Percentiles rank a stretch among this genome's conserved stretches.
These are phyloP conservation scores for Dallia pectoralis DNA, from an alignment of 2,797 vertebrate genomes.

Conservation along the genomic window DNA sequence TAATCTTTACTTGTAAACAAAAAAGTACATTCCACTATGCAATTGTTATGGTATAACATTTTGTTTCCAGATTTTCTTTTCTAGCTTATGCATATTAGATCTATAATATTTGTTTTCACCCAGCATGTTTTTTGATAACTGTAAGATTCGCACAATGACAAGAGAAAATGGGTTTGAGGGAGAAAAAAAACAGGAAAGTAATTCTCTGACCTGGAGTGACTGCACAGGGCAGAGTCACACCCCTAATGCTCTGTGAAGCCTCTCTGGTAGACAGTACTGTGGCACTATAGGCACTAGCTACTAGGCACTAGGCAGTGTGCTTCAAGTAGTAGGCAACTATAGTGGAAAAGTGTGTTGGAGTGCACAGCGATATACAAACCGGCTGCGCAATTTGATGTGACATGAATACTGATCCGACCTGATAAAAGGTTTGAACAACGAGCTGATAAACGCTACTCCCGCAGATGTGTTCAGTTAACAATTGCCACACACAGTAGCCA, in stretches of 20 bases:
- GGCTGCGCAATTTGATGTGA: constrained; percentile 5
- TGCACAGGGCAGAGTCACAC: constrained; percentile 36
- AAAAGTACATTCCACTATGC: no score
- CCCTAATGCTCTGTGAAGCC: constrained; percentile 19
- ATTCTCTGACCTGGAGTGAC: constrained; percentile 44
- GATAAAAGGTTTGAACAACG: neutral
- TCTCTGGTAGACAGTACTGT: neutral
- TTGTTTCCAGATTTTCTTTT: no score
- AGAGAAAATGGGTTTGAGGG: constrained; percentile 29
- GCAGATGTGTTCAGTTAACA: neutral
- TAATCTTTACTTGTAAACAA: no score
- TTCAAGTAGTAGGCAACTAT: neutral
- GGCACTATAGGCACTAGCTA: no score
- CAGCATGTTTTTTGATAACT: constrained; percentile 25
- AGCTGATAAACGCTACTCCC: neutral
- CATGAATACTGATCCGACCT: constrained; percentile 2
- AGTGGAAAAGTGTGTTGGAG: neutral
- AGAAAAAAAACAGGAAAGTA: constrained; percentile 63
- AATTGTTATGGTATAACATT: no score
- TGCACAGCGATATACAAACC: neutral
- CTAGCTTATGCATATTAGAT: no score
- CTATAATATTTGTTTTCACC: neutral
- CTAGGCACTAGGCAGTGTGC: no score
- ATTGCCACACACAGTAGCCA: neutral
- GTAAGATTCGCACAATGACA: constrained; percentile 15